Percentiles rank a stretch among this genome's conserved stretches.
Conservation (phyloP, 1,140 invertebrate genomes). For the Drosophila busckii region DNA sequence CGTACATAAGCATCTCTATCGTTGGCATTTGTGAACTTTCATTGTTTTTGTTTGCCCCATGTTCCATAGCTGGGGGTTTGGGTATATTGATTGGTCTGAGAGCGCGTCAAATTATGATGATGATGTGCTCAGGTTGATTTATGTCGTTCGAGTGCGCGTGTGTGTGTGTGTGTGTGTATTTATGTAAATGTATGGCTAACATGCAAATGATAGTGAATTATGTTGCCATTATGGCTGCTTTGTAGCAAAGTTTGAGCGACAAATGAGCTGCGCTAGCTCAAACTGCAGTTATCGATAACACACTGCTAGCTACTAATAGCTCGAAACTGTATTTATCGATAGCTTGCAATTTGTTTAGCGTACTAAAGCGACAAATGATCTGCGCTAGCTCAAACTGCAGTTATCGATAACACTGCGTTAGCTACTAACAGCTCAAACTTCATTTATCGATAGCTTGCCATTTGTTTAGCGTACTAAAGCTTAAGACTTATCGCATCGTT, state of each 20-base stretch:
- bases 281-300: too few species aligned
- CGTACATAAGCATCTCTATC: constrained; percentile 13
- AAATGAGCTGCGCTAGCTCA: not conserved
- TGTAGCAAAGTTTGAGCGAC: too few species aligned
- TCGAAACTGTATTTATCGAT: not conserved
- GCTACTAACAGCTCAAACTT: too few species aligned
- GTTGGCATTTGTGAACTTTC: constrained; percentile 19
- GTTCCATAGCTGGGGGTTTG: not conserved
- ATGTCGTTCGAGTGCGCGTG: constrained; percentile 5
- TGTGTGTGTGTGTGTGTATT: not conserved
- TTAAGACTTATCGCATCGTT: constrained; percentile 2
- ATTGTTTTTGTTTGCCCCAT: constrained; percentile 17
- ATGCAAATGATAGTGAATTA: constrained; percentile 1
- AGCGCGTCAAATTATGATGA: constrained; percentile 37
- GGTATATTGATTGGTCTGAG: constrained; percentile 28
- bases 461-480: not conserved
- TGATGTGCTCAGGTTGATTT: constrained; percentile 34
- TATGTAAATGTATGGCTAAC: not conserved
- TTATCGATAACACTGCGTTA: too few species aligned
- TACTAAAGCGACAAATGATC: too few species aligned
- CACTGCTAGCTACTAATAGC: too few species aligned
- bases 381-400: not conserved
- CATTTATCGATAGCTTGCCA: not conserved
- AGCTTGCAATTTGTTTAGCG: not conserved
- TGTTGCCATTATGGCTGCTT: too few species aligned